These are phyloP conservation scores for Cichladusa arquata DNA, from an alignment of 2,113 vertebrate genomes.

Conservation along the genomic window DNA sequence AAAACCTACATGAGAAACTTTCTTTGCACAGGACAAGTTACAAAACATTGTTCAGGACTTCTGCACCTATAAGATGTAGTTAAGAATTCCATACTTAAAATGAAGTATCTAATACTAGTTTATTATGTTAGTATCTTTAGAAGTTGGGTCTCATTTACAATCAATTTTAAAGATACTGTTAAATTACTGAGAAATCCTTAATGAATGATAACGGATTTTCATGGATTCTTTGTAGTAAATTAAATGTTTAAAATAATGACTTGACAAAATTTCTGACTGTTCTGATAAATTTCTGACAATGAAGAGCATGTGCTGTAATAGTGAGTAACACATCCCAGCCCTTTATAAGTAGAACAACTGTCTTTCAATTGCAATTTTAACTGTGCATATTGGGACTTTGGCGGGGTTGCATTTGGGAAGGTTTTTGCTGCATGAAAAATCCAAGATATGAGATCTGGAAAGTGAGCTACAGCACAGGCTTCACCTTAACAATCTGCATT, in stretches of 20 bases:
- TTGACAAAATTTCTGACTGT: neutral
- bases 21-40: neutral
- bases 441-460: neutral
- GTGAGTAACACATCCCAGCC: neutral
- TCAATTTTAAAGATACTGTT: neutral
- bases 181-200: accelerated
- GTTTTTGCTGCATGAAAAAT: neutral
- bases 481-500: neutral
- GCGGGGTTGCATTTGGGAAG: neutral
- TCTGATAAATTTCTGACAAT: neutral
- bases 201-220: neutral
- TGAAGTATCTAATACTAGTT: neutral
- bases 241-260: neutral
- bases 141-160: neutral
- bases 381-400: neutral
- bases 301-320: neutral
- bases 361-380: neutral
- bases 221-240: neutral
- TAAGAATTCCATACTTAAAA: neutral
- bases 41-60: neutral
- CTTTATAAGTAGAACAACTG: accelerated
- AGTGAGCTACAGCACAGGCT: neutral
- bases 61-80: neutral
- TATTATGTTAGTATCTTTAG: neutral
- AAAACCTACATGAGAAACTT: neutral